A percentile compares a stretch with the other conserved stretches of the same genome.
Conservation (phyloP, 2,113 vertebrate genomes). For the Dromiciops gliroides region DNA sequence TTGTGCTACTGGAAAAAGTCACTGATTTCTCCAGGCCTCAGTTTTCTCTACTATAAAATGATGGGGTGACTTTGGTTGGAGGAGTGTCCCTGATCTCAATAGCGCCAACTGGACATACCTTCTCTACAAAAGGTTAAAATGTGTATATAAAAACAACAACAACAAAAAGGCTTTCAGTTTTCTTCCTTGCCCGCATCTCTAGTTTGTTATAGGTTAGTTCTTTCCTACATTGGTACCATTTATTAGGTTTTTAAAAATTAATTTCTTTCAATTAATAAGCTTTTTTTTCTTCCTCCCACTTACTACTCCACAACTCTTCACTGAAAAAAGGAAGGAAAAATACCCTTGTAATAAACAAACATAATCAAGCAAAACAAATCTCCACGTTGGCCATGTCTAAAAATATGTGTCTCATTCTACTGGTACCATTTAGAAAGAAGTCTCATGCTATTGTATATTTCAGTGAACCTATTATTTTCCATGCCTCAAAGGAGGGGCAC, state of each 20-base stretch:
- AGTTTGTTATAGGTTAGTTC: not conserved
- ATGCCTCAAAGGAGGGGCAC: not conserved
- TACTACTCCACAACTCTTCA: not conserved
- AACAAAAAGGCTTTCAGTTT: not conserved
- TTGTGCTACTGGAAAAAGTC: not conserved
- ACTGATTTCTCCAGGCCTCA: not conserved
- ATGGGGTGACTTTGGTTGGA: not conserved
- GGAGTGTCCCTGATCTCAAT: not conserved
- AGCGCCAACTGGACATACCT: not conserved
- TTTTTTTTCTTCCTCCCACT: not conserved
- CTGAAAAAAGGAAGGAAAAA: not conserved
- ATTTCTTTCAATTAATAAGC: not conserved
- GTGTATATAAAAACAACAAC: not conserved
- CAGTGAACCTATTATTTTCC: not conserved
- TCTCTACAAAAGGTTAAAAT: not conserved
- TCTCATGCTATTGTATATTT: not conserved
- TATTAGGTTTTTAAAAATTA: not conserved
- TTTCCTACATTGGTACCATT: not conserved
- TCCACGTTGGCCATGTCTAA: not conserved
- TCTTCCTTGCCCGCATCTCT: not conserved
- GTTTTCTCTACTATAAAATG: not conserved
- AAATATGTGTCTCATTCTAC: not conserved
- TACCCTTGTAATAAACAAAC: not conserved
- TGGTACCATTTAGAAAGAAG: not conserved
- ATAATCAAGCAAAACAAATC: not conserved